Conservation (phyloP, 1,140 invertebrate genomes). For the Phocides pigmalion region DNA sequence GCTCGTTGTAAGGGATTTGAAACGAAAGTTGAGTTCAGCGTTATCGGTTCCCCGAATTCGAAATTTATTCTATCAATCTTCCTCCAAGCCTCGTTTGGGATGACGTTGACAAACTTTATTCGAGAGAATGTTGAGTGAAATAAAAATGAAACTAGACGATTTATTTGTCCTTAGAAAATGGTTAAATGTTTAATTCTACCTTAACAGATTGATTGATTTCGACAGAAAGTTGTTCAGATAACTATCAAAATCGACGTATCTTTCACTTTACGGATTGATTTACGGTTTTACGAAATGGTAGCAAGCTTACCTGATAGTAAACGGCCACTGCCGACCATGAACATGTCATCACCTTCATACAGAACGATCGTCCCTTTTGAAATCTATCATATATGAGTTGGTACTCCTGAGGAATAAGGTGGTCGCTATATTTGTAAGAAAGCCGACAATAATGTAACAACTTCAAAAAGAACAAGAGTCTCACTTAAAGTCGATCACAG, state of each 20-base stretch:
- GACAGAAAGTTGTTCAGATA: no score
- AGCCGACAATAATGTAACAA: no score
- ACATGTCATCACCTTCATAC: no score
- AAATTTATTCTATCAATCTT: slow-evolving; percentile 7
- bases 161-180: not conserved
- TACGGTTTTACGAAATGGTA: no score
- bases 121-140: slow-evolving; percentile 11
- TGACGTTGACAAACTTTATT: slow-evolving; percentile 2
- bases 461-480: no score
- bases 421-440: no score
- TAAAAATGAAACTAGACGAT: not conserved
- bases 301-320: no score
- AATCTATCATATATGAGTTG: no score
- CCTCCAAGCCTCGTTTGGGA: not conserved
- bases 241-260: not conserved
- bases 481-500: no score
- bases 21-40: slow-evolving; percentile 4
- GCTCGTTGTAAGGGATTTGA: slow-evolving; percentile 5
- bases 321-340: no score
- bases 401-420: no score
- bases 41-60: slow-evolving; percentile 2
- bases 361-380: no score
- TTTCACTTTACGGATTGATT: not conserved
- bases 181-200: not conserved
- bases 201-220: not conserved